phyloP scores from a whole-genome alignment of 2,888 invertebrate genomes.

The Apoda limacodes region DNA sequence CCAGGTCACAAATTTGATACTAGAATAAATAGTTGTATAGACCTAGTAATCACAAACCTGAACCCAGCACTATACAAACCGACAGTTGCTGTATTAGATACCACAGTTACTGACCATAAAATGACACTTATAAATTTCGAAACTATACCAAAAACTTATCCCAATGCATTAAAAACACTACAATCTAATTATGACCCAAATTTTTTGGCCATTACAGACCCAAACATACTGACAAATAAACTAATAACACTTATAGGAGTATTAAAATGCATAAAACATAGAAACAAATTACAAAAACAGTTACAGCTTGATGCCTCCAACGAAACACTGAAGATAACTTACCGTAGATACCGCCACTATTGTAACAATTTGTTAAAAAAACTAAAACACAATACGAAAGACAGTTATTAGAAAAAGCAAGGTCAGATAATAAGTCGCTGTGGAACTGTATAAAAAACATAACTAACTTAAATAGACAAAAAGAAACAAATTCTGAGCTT shows the following conservation, averaged over 20 bases:
- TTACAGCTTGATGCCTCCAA: neutral
- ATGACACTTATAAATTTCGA: neutral
- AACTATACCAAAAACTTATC: conserved; percentile 2
- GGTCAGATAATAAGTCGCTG: conserved; percentile 3
- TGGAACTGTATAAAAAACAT: conserved; percentile 7
- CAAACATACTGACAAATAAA: conserved; percentile 1
- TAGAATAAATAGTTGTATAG: conserved; percentile 10
- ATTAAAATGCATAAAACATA: conserved; percentile 2
- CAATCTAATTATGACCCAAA: conserved; percentile 1
- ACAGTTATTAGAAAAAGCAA: neutral
- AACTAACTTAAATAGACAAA: conserved; percentile 5
- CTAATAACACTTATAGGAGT: conserved; percentile 5
- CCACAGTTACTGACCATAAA: conserved; percentile 10
- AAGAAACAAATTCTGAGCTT: neutral
- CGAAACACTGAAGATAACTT: neutral
- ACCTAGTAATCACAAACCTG: conserved; percentile 10
- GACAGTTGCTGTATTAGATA: conserved; percentile 7
- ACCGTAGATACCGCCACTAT: conserved; percentile 5
- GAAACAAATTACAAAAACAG: conserved; percentile 6
- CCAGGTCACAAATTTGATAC: conserved; percentile 11
- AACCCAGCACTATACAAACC: neutral
- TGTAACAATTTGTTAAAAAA: conserved; percentile 8
- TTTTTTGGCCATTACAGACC: neutral
- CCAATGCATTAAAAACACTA: neutral
- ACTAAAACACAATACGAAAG: conserved; percentile 5